Evolutionary conservation across 2,113 vertebrate species (phyloP), one percentile per base, ranked within the genome.

Genomic region (Conger conger): DNA sequence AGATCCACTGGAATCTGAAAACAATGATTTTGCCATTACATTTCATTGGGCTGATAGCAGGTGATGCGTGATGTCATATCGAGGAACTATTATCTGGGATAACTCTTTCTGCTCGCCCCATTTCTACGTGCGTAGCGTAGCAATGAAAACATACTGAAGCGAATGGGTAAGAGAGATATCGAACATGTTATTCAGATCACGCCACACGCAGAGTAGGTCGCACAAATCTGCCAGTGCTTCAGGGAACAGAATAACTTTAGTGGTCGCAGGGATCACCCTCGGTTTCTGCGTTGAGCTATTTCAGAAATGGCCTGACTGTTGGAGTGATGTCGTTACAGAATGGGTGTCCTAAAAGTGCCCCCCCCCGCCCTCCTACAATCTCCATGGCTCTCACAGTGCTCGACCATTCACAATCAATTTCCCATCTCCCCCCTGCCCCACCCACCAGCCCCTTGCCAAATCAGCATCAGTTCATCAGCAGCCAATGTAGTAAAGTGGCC

Each of bases 351-450:
- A 27, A 40, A 27, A 16, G 23, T 15, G 79, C 20, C 79, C 79
- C 18, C 6, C 38, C 37, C 5, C 9, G 1, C 36, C 27, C 38
- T 40, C 79, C 37, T 3, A 38, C 90, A 86, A 90, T 91, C 54
- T 88, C 91, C 86, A 78, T 86, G 82, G 88, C 87, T 93, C 93
- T 92, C 92, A 87, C 81, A 93, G 92, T 88, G 84, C 92, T 88
- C 89, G 89, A 94, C 92, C 91, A 88, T 83, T 82, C 1, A 89
- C 93, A 92, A 94, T 94, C 92, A 94, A 93, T 94, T 92, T 91
- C 89, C 90, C 88, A 91, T 91, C 90, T 85, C 90, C 86, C 81
- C 80, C n/a, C 81, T 13, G 45, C 1, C 45, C 90, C 86, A 80
- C 80, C 35, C 82, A 84, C 86, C 81, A 89, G 91, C 90, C 90